Base-by-base conservation (phyloP, 2,888 invertebrate genomes). In the Andricus curvator region DNA sequence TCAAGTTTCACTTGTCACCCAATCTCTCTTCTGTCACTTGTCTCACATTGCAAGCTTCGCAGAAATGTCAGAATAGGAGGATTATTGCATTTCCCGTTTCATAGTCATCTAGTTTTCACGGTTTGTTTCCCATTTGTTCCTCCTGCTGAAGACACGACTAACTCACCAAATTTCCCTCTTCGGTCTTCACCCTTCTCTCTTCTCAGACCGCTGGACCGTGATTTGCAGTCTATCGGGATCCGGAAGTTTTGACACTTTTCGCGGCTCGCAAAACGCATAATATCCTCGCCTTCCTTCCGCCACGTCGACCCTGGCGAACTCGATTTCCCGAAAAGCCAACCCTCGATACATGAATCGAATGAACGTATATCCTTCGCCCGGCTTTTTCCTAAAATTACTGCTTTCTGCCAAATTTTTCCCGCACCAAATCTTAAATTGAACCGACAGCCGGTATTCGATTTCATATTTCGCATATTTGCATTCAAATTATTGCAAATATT, bases 91-190 rank as follows among this genome's bases (percentile, higher is more conserved):
- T 89, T 88, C 86, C 86, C 87, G 80, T 84, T 80, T 77, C 80
- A 83, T 86, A 84, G 86, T 86, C 88, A 85, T 88, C 89, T 87
- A 87, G 88, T 88, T 90, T 90, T 89, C 89, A 89, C 87, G 89
- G 86, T 87, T 89, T 89, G 89, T 89, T 88, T 89, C 89, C 85
- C 86, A 83, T 85, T 87, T 88, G 82, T 86, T 86, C 85, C 74
- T 85, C 78, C 78, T 78, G 79, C 66, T 79, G 80, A 79, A 84
- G 84, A 85, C 80, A 78, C 81, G 48, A 51, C 74, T 60, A 17
- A 17, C 29, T 51, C 74, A 13, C 74, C 22, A 22, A 29, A 62
- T 77, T 41, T 44, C 77, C 41, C 22, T 11, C 44, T 62, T 64
- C 64, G n/a, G 33, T 25, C 78, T 33, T 65, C 44, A 37, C 17